Evolutionary conservation across 2,113 vertebrate species (phyloP).

Genomic region (Ptychochromis oligacanthus): DNA sequence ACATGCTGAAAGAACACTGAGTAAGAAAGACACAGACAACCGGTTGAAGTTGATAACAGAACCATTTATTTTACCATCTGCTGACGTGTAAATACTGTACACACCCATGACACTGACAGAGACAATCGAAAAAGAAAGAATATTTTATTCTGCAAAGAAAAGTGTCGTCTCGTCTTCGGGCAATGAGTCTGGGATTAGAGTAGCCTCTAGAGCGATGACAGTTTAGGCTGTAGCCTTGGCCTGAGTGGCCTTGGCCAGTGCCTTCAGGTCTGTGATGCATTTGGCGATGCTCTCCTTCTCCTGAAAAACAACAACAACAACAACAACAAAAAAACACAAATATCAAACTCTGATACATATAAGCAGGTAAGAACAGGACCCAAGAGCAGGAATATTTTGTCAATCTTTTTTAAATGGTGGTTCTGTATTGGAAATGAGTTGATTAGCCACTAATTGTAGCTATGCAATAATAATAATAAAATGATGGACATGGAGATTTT

Average conservation of each 20-base stretch:
- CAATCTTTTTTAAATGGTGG: no score
- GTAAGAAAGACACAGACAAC: slow-evolving; percentile 15
- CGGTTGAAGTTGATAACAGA: slow-evolving; percentile 65
- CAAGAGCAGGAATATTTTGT: no score
- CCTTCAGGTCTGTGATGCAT: slow-evolving; percentile 92
- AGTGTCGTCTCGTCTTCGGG: slow-evolving; percentile 49
- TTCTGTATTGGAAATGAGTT: neutral
- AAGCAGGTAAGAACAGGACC: neutral
- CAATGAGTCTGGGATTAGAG: slow-evolving; percentile 24
- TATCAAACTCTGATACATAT: neutral
- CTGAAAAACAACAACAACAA: slow-evolving; percentile 73
- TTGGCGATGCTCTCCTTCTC: slow-evolving; percentile 95
- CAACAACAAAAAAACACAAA: neutral
- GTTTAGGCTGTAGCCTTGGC: slow-evolving; percentile 69
- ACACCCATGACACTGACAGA: slow-evolving; percentile 73
- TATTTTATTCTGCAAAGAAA: slow-evolving; percentile 74
- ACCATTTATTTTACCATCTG: slow-evolving; percentile 76
- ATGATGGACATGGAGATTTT: no score
- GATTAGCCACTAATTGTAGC: neutral
- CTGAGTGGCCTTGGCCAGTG: slow-evolving; percentile 83
- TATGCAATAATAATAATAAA: no score
- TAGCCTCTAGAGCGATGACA: slow-evolving; percentile 32
- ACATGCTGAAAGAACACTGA: neutral
- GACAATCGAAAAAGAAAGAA: slow-evolving; percentile 68
- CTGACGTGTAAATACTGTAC: slow-evolving; percentile 78